Percentiles rank a stretch among this genome's conserved stretches.
Conservation (phyloP, 37 sponge, comb jelly and placozoan genomes). For the Chondrilla cf. caribensis region DNA sequence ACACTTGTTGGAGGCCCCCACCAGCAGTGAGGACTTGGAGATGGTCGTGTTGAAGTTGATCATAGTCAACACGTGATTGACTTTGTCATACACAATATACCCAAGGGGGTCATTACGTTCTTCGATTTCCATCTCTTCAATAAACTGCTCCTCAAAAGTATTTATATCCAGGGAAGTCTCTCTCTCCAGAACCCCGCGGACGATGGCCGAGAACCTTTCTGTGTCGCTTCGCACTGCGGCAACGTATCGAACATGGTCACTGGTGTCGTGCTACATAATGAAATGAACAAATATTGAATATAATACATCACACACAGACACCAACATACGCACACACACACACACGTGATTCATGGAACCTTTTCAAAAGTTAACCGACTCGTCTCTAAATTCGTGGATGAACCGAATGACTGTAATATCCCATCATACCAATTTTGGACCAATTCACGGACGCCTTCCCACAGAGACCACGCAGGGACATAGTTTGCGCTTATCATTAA, state of each 20-base stretch:
- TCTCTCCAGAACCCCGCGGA: neutral
- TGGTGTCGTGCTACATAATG: neutral
- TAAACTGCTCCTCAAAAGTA: neutral
- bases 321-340: conserved; percentile 40
- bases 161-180: neutral
- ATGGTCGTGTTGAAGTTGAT: conserved; percentile 43
- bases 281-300: neutral
- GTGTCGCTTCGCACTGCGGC: neutral
- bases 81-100: conserved; percentile 15
- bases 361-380: neutral
- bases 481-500: conserved; percentile 40
- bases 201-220: neutral
- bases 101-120: conserved; percentile 11
- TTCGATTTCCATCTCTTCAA: conserved; percentile 13
- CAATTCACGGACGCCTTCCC: conserved; percentile 68
- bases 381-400: neutral
- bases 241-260: neutral
- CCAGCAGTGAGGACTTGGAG: conserved; percentile 22
- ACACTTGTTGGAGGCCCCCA: conserved; percentile 45
- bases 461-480: conserved; percentile 42
- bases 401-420: neutral
- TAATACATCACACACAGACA: conserved; percentile 9
- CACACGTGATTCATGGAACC: conserved; percentile 12
- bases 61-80: conserved; percentile 25
- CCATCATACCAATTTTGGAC: conserved; percentile 76